Evolutionary conservation across 1,140 invertebrate species (phyloP), one percentile per base, ranked within the genome.

Genomic region (Drosophila rufa): DNA sequence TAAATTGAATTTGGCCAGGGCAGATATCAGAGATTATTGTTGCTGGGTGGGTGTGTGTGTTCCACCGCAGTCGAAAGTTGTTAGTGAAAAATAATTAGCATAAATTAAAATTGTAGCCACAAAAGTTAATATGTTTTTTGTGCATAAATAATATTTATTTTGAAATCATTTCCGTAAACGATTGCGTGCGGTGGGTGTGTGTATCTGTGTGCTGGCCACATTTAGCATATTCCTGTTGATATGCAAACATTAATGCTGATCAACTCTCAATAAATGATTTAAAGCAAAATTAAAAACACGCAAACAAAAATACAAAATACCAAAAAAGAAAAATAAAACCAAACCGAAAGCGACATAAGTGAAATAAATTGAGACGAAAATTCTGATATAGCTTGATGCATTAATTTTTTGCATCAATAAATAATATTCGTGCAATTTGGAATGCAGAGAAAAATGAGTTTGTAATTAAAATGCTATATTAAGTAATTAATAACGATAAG

Each of bases 41-140:
- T 51, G 22, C 58, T 66, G 33, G 33, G n/a, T 36, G 22, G 22
- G 43, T 42, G 25, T n/a, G 19, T 33, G 42, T 38, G 45, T 40
- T 33, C 53, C 53, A 70, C 57, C 50, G 73, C 79, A 66, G 62
- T 76, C 62, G 75, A 89, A 70, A 75, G 76, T 82, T 84, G 68
- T 80, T 84, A 87, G 79, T 80, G 64, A 89, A 89, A 71, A 89
- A 79, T 89, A 90, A 89, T 89, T 89, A 89, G 70, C 84, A 89
- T 89, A 89, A 79, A 89, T 85, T 81, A 73, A 85, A 84, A 80
- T 45, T 60, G 68, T 69, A 30, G 50, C 62, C 67, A 78, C 76
- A 75, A 67, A 67, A 80, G 76, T 83, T 73, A 77, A 79, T 75
- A 56, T 64, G 46, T 80, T 77, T 69, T 68, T 69, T 68, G 69